Conservation (phyloP, 2,113 vertebrate genomes). For the Myotis yumanensis region DNA sequence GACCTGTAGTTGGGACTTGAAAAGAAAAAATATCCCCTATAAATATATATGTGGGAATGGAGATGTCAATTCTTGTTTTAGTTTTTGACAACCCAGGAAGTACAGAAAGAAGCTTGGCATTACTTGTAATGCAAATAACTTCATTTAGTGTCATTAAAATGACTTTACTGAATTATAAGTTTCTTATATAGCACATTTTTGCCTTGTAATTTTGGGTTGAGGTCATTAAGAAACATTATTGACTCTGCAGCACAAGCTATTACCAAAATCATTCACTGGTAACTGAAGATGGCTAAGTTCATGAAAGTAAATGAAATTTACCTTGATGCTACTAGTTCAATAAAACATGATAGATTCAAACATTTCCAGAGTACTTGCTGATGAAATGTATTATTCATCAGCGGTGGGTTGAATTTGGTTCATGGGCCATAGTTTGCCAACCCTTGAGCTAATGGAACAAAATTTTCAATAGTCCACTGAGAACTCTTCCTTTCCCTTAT, state of each 20-base stretch:
- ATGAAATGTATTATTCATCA: neutral
- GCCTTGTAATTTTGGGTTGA: conserved; percentile 9
- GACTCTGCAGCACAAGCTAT: neutral
- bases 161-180: neutral
- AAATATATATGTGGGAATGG: neutral
- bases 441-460: neutral
- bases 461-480: neutral
- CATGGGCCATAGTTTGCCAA: neutral
- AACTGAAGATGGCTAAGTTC: neutral
- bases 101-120: neutral
- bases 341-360: neutral
- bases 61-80: neutral
- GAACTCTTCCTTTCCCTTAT: neutral
- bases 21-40: neutral
- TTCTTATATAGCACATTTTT: neutral
- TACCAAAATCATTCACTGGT: neutral
- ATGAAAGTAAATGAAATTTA: neutral
- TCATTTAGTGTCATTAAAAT: neutral
- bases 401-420: neutral
- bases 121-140: neutral
- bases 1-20: neutral
- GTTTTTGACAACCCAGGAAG: neutral
- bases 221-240: neutral
- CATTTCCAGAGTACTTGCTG: neutral
- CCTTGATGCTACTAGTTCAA: neutral